Conservation (phyloP, 64 coral and sea anemone genomes). For the Trachythela sp. region DNA sequence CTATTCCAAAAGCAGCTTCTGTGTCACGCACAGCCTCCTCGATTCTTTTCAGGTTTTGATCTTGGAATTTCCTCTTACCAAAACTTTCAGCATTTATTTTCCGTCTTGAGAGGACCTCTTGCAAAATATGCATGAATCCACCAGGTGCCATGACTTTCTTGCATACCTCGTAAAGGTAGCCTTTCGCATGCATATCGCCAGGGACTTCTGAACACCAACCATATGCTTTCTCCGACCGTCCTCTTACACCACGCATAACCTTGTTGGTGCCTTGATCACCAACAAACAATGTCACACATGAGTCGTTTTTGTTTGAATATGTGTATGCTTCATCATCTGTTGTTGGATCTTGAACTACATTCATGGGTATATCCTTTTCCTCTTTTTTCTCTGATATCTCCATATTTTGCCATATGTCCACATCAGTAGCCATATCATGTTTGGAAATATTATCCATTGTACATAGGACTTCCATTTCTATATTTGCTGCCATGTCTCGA, state of each 20-base stretch:
- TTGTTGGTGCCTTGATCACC: background rate
- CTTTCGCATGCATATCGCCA: conserved; percentile 30
- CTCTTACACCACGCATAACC: conserved; percentile 1
- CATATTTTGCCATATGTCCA: background rate
- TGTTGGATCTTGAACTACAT: background rate
- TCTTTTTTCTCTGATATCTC: background rate
- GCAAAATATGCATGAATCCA: conserved; percentile 21
- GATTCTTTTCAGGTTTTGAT: conserved; percentile 28
- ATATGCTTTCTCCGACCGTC: background rate
- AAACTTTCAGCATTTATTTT: conserved; percentile 21
- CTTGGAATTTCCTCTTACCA: conserved; percentile 36
- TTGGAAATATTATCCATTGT: background rate
- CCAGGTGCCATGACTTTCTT: conserved; percentile 5
- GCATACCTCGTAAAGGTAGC: conserved; percentile 22
- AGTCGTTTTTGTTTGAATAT: background rate
- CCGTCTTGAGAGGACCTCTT: conserved; percentile 20
- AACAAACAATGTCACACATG: background rate
- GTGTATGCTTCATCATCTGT: background rate
- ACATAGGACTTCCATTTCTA: background rate
- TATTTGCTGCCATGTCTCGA: background rate
- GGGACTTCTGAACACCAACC: conserved; percentile 11
- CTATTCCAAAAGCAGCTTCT: background rate
- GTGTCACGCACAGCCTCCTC: conserved; percentile 27
- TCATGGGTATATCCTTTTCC: background rate
- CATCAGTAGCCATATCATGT: background rate